Base-by-base conservation (phyloP, 2,797 vertebrate species). In the Arctocebus calabarensis region DNA sequence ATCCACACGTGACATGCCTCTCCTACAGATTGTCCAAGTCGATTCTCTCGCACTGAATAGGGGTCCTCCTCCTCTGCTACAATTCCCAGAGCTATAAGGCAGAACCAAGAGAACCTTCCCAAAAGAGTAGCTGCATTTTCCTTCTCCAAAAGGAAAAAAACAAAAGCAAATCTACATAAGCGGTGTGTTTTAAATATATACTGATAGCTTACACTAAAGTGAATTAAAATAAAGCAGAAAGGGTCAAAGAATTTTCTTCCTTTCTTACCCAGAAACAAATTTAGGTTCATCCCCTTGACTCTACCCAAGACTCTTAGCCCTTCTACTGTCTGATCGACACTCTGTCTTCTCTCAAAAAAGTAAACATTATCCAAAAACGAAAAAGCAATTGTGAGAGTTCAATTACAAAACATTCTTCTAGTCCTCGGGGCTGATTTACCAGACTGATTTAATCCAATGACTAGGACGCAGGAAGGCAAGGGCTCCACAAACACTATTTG, bases 221-320 rank as follows among this genome's bases (percentile, higher is more conserved):
- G 57, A 96, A 92, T 79, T 89, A 94, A 79, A 89, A 29, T 90
- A n/a, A 79, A 86, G 19, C 87, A 29, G 5, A 55, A 93, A 73
- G 7, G n/a, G 5, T 52, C 61, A 85, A 45, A n/a, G 22, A 77
- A 34, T 19, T 73, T 83, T 83, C 70, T 40, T 91, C 48, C 70
- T 48, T 71, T 85, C 73, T 62, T 48, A 11, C 52, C 85, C 48
- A 88, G 79, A 95, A 87, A 27, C 25, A 93, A 81, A 91, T 78
- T 78, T 83, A 75, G 19, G 73, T 77, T 71, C 29, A 40, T 12
- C 70, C n/a, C 40, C 55, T 75, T 55, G 32, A 79, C 73, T 90
- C 34, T 6, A 84, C 91, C 40, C 25, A 86, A 94, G 34, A 64
- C 61, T 90, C 27, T 40, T 17, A 90, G 1, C 1, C 14, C 43